Conservation (phyloP, 2,113 vertebrate genomes). For the Mustela lutreola region DNA sequence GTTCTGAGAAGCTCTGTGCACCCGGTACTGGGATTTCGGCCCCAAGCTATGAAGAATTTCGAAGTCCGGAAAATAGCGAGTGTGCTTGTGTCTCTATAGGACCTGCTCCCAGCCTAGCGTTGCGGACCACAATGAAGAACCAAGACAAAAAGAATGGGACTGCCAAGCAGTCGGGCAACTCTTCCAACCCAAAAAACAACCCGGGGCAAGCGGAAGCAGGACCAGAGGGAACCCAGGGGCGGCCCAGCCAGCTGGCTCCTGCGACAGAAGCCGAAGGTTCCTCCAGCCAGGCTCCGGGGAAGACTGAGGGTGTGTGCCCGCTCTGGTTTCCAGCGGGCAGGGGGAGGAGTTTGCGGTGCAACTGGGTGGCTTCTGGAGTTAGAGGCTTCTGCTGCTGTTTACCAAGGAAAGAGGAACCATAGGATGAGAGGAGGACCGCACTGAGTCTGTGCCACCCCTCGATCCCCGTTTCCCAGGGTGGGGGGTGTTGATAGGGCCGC, state of each 20-base stretch:
- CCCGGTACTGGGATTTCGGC: background rate
- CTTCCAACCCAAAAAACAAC: conserved; percentile 65
- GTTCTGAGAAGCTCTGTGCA: conserved; percentile 33
- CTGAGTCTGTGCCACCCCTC: background rate
- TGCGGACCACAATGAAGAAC: conserved; percentile 87
- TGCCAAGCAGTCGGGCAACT: conserved; percentile 63
- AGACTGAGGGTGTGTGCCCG: conserved; percentile 23
- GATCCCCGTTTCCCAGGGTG: no score
- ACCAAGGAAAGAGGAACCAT: conserved; percentile 20
- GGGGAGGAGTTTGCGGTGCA: conserved; percentile 46
- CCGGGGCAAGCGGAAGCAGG: conserved; percentile 80
- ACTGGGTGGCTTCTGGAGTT: background rate
- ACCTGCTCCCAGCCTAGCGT: background rate
- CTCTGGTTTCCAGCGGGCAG: background rate
- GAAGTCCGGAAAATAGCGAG: background rate
- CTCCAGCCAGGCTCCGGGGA: background rate
- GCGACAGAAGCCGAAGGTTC: background rate
- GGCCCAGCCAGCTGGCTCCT: background rate
- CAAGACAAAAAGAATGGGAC: conserved; percentile 85
- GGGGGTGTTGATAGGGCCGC: background rate
- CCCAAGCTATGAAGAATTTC: background rate
- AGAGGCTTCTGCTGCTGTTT: background rate
- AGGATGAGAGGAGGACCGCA: background rate
- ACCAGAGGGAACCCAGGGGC: conserved; percentile 54
- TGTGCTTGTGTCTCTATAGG: conserved; percentile 69